Evolutionary conservation across 1,140 invertebrate species (phyloP), one percentile per base, ranked within the genome.

Genomic region (Drosophila lini): DNA sequence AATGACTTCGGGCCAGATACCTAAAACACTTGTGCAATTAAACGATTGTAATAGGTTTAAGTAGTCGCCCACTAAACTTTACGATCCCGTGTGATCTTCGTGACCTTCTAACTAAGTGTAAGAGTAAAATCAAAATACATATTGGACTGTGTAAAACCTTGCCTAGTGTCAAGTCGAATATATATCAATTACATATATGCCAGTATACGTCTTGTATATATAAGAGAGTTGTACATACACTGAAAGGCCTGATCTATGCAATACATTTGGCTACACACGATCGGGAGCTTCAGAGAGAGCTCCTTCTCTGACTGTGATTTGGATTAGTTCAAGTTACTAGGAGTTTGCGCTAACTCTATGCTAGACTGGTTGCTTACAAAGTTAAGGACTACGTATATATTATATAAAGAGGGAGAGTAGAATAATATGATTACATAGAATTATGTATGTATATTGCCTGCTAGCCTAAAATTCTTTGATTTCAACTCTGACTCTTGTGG

Each of bases 191-290:
- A 61, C 56, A 80, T 74, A 76, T 63, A 65, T 65, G 34, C 73
- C 31, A 40, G 65, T 80, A 74, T 78, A 71, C 64, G 60, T 40
- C 45, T 60, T 73, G 59, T 74, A 81, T 81, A 81, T 76, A 63
- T 53, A 31, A 53, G 75, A 65, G 65, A 67, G 67, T 86, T 86
- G 79, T 86, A 88, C 83, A 86, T 67, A 65, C 48, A 45, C 56
- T 68, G 69, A 88, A 86, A 86, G 83, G 82, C 82, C 80, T 80
- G 83, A 76, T 80, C 67, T 62, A 84, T 79, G 69, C 53, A 82
- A 81, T 89, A 88, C 69, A 88, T 88, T 88, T 88, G 84, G 84
- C 84, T 88, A 88, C 84, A 81, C 77, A 80, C 74, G 68, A 74
- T 65, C 65, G 52, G 81, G 74, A 81, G 74, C 62, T 22, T 25